Evolutionary conservation across 2,888 invertebrate species (phyloP), one percentile per base, ranked within the genome.

Genomic region (Drosophila kokeensis): DNA sequence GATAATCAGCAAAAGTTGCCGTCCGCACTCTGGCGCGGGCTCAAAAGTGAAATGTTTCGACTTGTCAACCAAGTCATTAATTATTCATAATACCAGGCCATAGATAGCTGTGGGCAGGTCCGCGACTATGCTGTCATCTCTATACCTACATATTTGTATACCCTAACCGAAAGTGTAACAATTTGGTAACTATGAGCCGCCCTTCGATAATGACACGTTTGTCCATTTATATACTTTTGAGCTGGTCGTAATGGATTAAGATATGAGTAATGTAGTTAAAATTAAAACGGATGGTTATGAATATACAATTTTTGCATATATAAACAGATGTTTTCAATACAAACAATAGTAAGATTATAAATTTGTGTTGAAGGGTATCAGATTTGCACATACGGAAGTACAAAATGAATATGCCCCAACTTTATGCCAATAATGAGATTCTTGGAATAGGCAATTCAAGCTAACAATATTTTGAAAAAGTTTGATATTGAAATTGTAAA

Each of bases 71-170:
- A 72, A 73, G 74, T 79, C 89, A 90, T 90, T 88, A 86, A 90
- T 86, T 86, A 88, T 90, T 83, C 87, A 90, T 90, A 90, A 81
- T 82, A 85, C 69, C 67, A 54, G 49, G 42, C 66, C 52, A 34
- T n/a, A 50, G 15, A 65, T 40, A 65, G 61, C 58, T 45, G 49
- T 30, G 73, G 58, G 36, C 48, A 64, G 58, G 24, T 24, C 45
- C 32, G 38, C 32, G 40, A n/a, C 36, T 8, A 32, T 3, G 53
- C 18, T 57, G 45, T 21, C 57, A 52, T 63, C 29, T 57, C 11
- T 15, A 30, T 42, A 24, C 32, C 42, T 4, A 10, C 45, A 57
- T 34, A 50, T 38, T n/a, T 45, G 24, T 48, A 69, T 36, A 64
- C 64, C 40, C 63, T 72, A 11, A 2, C 32, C 24, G 1, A 21